Evolutionary conservation across 2,113 vertebrate genomes (phyloP).

Genomic region (Pogonocichla stellata): DNA sequence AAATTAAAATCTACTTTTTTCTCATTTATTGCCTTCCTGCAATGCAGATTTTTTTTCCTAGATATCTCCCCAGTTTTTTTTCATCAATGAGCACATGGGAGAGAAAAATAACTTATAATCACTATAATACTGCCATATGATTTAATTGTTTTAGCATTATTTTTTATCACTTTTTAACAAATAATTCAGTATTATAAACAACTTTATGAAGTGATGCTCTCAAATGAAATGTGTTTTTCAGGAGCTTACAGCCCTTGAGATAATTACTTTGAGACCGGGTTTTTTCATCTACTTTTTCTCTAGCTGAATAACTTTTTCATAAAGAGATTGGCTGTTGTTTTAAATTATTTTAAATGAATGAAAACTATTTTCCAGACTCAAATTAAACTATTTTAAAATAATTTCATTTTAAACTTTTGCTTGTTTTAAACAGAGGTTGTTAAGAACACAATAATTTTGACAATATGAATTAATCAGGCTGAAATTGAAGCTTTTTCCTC

Average conservation of each 20-base stretch:
- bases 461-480: neutral
- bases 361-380: neutral
- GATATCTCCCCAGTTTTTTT: neutral
- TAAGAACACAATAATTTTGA: neutral
- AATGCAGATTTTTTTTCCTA: slow-evolving; percentile 4
- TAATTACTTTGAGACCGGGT: neutral
- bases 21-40: slow-evolving; percentile 35
- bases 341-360: neutral
- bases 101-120: neutral
- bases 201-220: neutral
- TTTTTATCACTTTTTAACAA: neutral
- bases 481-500: neutral
- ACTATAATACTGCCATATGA: neutral
- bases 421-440: neutral
- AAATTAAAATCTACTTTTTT: slow-evolving; percentile 72
- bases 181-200: neutral
- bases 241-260: neutral
- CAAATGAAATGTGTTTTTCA: neutral
- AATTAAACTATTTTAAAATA: neutral
- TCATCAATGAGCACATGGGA: neutral
- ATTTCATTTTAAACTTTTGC: neutral
- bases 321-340: neutral
- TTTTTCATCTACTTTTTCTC: neutral
- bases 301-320: neutral
- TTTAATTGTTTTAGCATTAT: neutral